These are phyloP conservation scores for Euclidia mi DNA, from an alignment of 2,888 invertebrate species.

Conservation along the genomic window DNA sequence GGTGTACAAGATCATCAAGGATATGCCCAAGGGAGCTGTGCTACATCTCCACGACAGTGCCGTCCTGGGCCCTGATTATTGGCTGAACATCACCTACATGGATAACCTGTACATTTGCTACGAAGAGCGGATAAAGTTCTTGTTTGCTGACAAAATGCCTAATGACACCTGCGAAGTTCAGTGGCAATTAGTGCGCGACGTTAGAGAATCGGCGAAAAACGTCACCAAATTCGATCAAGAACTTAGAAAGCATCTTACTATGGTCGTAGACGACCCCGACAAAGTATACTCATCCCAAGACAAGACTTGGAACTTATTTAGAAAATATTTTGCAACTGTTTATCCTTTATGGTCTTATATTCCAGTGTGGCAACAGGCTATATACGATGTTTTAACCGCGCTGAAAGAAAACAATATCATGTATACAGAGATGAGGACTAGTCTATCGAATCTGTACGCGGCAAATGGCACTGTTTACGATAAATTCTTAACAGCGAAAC, in stretches of 20 bases:
- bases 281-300: constrained; percentile 88
- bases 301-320: constrained; percentile 90
- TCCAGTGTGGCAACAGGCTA: constrained; percentile 92
- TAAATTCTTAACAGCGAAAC: constrained; percentile 88
- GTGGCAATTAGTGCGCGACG: constrained; percentile 87
- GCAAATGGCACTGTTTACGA: constrained; percentile 90
- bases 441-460: constrained; percentile 91
- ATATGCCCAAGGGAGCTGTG: constrained; percentile 94
- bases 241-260: constrained; percentile 87
- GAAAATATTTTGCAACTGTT: constrained; percentile 88
- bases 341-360: constrained; percentile 89
- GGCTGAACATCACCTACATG: constrained; percentile 91
- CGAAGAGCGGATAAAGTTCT: constrained; percentile 48
- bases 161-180: constrained; percentile 55
- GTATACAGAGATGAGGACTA: constrained; percentile 92
- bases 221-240: constrained; percentile 84
- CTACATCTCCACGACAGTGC: constrained; percentile 93
- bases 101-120: constrained; percentile 90
- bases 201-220: constrained; percentile 74
- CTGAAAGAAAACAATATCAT: constrained; percentile 92
- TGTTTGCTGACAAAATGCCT: constrained; percentile 72
- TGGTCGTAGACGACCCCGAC: constrained; percentile 86
- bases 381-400: constrained; percentile 91
- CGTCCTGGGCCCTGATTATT: constrained; percentile 90
- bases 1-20: constrained; percentile 91